Conservation (phyloP, 2,113 vertebrate species). For the Pheucticus melanocephalus region DNA sequence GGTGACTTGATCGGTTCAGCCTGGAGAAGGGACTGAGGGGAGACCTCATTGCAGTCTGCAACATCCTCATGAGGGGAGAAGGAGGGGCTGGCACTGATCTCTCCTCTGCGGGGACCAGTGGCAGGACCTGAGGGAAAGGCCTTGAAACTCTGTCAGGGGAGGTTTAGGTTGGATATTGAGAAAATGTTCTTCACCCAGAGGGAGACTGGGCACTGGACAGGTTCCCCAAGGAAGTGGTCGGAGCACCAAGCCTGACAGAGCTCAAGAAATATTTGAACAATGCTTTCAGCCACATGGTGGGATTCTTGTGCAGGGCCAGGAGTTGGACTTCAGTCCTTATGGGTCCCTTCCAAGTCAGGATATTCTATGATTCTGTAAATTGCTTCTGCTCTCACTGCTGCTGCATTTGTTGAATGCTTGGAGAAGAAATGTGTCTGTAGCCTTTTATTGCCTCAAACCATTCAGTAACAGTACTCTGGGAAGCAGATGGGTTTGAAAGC, state of each 20-base stretch:
- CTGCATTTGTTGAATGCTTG: neutral
- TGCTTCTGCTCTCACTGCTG: neutral
- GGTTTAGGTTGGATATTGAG: neutral
- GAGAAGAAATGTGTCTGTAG: neutral
- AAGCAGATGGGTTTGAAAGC: neutral
- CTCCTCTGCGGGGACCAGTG: neutral
- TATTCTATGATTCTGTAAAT: neutral
- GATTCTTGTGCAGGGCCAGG: neutral
- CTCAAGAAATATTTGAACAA: neutral
- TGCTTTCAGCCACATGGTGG: neutral
- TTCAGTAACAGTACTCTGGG: neutral
- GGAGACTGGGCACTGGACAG: neutral
- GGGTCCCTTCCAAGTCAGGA: neutral
- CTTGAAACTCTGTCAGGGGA: neutral
- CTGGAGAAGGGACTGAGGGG: neutral
- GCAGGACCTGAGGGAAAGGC: neutral
- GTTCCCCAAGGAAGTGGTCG: neutral
- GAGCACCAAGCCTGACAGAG: neutral
- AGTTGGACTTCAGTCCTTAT: neutral
- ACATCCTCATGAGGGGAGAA: neutral
- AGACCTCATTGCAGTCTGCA: neutral
- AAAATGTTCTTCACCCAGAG: neutral
- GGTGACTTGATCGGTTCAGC: neutral
- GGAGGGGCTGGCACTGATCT: neutral
- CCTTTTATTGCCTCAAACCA: neutral